A percentile compares a stretch with the other conserved stretches of the same genome.
Conservation (phyloP, 2,113 vertebrate genomes). For the Corydoras sp. region DNA sequence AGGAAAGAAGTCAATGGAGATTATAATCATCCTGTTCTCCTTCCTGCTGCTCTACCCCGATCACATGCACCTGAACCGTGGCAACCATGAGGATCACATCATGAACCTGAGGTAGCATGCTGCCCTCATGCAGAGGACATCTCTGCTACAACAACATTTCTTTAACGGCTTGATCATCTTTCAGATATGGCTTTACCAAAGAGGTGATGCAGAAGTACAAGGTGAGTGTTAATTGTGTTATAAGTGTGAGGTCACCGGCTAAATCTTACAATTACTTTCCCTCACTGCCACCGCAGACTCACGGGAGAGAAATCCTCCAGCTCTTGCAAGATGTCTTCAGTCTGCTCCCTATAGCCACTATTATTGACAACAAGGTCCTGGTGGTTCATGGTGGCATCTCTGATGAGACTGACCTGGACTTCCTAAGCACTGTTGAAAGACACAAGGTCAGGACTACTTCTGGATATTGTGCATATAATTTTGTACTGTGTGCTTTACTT, state of each 20-base stretch:
- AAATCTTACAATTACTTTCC: not conserved
- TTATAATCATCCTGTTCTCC: constrained; percentile 82
- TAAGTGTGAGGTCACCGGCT: not conserved
- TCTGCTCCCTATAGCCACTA: constrained; percentile 83
- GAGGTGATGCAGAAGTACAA: constrained; percentile 91
- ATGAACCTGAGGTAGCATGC: constrained; percentile 87
- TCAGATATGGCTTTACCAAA: constrained; percentile 92
- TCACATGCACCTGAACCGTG: constrained; percentile 87
- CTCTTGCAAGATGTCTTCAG: constrained; percentile 84
- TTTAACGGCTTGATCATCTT: constrained; percentile 44
- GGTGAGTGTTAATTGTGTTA: constrained; percentile 62
- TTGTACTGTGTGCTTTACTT: no score
- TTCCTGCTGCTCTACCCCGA: constrained; percentile 87
- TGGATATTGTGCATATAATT: no score
- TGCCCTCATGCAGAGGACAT: not conserved
- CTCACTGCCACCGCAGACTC: constrained; percentile 61
- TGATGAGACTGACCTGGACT: constrained; percentile 82
- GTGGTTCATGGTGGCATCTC: constrained; percentile 92
- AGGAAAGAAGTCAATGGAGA: constrained; percentile 85
- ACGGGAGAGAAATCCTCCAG: constrained; percentile 76
- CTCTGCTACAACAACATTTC: no score
- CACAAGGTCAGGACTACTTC: constrained; percentile 67
- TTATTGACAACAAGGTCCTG: constrained; percentile 87
- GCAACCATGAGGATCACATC: constrained; percentile 94
- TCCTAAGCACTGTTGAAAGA: constrained; percentile 75